These are phyloP conservation scores for Spongilla lacustris DNA, from an alignment of 37 sponge, comb jelly and placozoan genomes.

Conservation along the genomic window DNA sequence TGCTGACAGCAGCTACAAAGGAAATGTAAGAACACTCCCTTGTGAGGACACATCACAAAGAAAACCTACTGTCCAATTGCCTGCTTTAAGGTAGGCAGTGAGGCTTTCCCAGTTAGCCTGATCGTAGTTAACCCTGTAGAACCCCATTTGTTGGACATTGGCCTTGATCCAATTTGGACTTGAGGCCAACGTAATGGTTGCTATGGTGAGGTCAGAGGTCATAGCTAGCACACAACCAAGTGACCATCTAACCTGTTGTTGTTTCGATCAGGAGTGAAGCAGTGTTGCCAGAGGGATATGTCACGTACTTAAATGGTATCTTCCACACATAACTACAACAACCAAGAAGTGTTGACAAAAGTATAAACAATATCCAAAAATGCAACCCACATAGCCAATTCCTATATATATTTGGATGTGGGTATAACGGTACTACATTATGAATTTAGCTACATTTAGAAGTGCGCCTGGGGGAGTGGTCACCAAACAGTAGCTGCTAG, in stretches of 20 bases:
- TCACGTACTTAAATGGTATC: constrained; percentile 71
- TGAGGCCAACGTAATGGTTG: not conserved
- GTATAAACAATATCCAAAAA: not conserved
- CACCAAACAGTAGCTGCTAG: too few species aligned
- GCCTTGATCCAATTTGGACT: constrained; percentile 69
- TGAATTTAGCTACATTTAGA: too few species aligned
- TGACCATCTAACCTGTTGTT: too few species aligned
- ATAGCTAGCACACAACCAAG: not conserved
- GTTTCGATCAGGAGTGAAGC: too few species aligned
- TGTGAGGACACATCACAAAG: not conserved
- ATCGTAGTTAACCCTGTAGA: constrained; percentile 90
- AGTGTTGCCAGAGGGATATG: not conserved
- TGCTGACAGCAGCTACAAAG: constrained; percentile 42
- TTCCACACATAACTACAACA: constrained; percentile 75
- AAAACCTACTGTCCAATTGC: constrained; percentile 5
- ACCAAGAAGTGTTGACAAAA: not conserved
- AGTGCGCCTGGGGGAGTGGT: too few species aligned
- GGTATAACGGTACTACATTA: too few species aligned
- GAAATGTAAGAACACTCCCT: not conserved
- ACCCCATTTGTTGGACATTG: constrained; percentile 70
- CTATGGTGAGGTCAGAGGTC: not conserved
- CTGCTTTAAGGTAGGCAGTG: constrained; percentile 29
- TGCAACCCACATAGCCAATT: too few species aligned
- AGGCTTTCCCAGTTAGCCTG: constrained; percentile 57
- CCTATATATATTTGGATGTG: too few species aligned